These are phyloP conservation scores for Drosophila eohydei DNA, from an alignment of 2,888 invertebrate species.

Conservation along the genomic window DNA sequence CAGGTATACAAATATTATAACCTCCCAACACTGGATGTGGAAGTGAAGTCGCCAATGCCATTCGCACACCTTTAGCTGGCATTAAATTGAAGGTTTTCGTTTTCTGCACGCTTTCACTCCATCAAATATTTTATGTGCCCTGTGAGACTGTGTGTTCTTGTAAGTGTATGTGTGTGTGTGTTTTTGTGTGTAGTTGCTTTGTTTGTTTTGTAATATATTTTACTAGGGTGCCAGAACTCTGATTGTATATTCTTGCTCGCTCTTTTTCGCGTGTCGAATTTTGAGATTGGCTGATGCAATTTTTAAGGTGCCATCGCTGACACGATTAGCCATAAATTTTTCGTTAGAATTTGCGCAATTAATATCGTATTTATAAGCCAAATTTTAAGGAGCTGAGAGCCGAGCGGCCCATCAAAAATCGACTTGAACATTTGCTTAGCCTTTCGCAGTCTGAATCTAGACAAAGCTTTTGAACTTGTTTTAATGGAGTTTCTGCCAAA, in stretches of 20 bases:
- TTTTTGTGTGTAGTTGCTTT: not conserved
- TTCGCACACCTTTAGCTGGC: conserved; percentile 51
- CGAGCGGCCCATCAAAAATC: no score
- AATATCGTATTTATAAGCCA: not conserved
- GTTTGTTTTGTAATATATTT: conserved; percentile 63
- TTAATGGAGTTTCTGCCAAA: conserved; percentile 26
- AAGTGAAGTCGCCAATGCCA: conserved; percentile 22
- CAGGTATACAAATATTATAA: conserved; percentile 38
- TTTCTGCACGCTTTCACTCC: conserved; percentile 35
- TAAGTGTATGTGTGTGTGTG: conserved; percentile 12
- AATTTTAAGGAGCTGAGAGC: not conserved
- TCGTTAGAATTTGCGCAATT: not conserved
- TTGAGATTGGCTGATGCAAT: conserved; percentile 14
- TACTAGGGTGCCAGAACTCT: conserved; percentile 48
- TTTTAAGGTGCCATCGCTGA: conserved; percentile 30
- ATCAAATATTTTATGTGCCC: conserved; percentile 52
- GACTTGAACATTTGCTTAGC: not conserved
- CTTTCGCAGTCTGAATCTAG: not conserved
- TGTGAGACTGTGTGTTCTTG: conserved; percentile 16
- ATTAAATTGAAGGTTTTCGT: conserved; percentile 63
- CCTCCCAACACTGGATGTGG: not conserved
- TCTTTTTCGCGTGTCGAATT: conserved; percentile 39
- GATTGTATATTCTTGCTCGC: conserved; percentile 66
- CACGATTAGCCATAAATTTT: conserved; percentile 44
- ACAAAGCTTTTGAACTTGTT: not conserved